Base-by-base conservation (phyloP, 2,797 vertebrate genomes). In the Phylloscopus collybita region DNA sequence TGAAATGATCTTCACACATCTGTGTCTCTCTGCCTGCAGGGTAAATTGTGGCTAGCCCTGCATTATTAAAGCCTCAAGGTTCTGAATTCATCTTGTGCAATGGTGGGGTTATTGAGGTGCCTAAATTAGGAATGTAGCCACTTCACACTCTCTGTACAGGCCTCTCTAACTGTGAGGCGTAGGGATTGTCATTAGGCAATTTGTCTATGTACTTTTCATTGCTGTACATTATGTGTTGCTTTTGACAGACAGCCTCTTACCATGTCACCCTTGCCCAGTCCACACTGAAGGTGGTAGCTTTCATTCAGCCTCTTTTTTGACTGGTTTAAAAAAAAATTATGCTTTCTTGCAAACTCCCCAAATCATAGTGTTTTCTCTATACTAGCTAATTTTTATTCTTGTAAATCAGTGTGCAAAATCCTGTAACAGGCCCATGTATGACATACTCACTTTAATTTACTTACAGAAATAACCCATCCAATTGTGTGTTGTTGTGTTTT, bases 1-100 rank as follows among this genome's bases (percentile, higher is more conserved):
- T 90, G 50, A 74, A 86, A 79, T 72, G 62, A 79, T 88, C 85
- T 40, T 79, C 69, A 54, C n/a, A 12, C 57, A 65, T 78, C 11
- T 16, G 9, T 54, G 54, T 80, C n/a, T 81, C 49, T 80, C 49
- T 91, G 85, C 80, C 88, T 56, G 44, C 73, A 22, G 90, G 73
- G 47, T 69, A 88, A 92, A 84, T 49, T 79, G 65, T 9, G 5
- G 79, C 49, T 73, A 70, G 40, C 23, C 71, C 56, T 73, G 67
- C 74, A 42, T 82, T 91, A 69, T 65, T 86, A 66, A 93, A 79
- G 82, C 70, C 82, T 83, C 30, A 40, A 72, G n/a, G 47, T 86
- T 81, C 73, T 93, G 82, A 78, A 92, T 97, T 90, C 14, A 65
- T 94, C 47, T 86, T 36, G 76, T 86, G 54, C 79, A 84, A 94